Evolutionary conservation across 2,888 invertebrate genomes (phyloP).

Genomic region (Zootermopsis nevadensis): DNA sequence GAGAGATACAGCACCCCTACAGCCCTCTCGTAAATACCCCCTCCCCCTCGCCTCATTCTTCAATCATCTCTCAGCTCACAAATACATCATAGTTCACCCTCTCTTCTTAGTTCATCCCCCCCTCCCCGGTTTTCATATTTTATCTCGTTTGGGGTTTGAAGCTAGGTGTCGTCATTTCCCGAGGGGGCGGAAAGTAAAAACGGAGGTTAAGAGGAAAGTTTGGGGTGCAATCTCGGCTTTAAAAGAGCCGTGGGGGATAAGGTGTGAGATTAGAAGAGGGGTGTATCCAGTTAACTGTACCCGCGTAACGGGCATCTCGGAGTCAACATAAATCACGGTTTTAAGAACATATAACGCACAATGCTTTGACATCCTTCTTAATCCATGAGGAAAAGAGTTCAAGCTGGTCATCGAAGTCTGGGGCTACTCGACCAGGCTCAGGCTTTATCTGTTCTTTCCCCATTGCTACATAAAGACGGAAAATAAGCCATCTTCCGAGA

Average conservation of each 20-base stretch:
- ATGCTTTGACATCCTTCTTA: too few species aligned
- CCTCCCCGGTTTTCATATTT: conserved; percentile 40
- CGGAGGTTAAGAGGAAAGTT: conserved; percentile 43
- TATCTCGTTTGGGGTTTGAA: conserved; percentile 40
- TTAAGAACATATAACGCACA: too few species aligned
- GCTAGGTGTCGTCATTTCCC: conserved; percentile 42
- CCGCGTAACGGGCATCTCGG: too few species aligned
- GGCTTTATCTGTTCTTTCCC: too few species aligned
- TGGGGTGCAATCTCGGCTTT: conserved; percentile 41
- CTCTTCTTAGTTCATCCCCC: conserved; percentile 4
- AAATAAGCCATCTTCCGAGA: too few species aligned
- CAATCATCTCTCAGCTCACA: conserved; percentile 39
- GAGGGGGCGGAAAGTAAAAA: conserved; percentile 38
- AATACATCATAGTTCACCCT: conserved; percentile 36
- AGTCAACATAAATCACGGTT: too few species aligned
- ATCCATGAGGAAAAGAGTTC: too few species aligned
- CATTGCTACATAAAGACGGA: too few species aligned
- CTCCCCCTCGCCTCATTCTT: conserved; percentile 37
- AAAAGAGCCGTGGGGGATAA: conserved; percentile 33
- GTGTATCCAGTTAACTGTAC: not conserved
- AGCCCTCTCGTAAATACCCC: conserved; percentile 32
- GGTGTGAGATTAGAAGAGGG: conserved; percentile 30
- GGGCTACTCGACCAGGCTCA: too few species aligned
- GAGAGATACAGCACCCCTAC: conserved; percentile 22
- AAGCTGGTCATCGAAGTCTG: too few species aligned